Percentiles rank a stretch among this genome's conserved stretches.
Evolutionary conservation across 1,140 invertebrate species (phyloP).

Genomic region (Myzus persicae): DNA sequence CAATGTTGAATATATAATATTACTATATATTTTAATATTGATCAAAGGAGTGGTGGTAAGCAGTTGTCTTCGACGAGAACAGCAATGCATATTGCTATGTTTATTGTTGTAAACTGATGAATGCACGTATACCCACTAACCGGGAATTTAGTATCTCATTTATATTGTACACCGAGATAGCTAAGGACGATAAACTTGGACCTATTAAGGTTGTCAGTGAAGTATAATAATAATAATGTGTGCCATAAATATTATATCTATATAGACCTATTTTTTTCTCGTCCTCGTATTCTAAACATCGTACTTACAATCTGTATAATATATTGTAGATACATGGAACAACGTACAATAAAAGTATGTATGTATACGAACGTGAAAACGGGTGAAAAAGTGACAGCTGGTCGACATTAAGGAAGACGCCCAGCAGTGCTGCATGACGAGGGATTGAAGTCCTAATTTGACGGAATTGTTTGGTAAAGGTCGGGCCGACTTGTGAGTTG

Average conservation of each 20-base stretch:
- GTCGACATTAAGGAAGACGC: not conserved
- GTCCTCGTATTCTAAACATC: not conserved
- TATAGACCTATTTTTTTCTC: not conserved
- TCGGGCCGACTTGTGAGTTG: not conserved
- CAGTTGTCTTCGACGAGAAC: not conserved
- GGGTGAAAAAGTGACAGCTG: not conserved
- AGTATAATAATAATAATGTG: not conserved
- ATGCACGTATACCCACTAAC: not conserved
- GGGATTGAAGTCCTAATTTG: not conserved
- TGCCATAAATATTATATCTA: not conserved
- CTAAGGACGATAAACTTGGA: slow-evolving; percentile 14
- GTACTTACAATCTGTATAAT: not conserved
- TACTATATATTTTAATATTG: not conserved
- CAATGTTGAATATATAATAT: not conserved
- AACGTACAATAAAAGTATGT: not conserved
- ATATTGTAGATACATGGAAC: not conserved
- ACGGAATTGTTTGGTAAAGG: not conserved
- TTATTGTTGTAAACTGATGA: not conserved
- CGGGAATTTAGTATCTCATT: slow-evolving; percentile 1
- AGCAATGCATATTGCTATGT: not conserved
- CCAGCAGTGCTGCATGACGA: not conserved
- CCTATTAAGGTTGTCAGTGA: not conserved
- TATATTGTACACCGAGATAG: not conserved
- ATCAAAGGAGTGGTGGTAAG: not conserved
- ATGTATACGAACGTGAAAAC: not conserved